Conservation (phyloP, 2,113 vertebrate genomes). For the Apodemus speciosus region DNA sequence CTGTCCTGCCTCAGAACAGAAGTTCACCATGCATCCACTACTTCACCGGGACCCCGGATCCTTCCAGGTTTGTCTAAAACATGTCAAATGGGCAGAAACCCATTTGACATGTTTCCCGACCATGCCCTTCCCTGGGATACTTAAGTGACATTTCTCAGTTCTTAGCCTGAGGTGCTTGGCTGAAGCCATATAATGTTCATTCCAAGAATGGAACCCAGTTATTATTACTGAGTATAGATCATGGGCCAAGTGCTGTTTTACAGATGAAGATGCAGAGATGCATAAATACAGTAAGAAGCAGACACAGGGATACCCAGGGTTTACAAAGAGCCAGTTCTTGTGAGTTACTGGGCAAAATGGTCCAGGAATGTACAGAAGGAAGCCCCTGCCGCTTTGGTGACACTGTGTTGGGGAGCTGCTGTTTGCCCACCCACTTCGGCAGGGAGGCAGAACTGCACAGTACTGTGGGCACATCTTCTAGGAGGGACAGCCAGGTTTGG, state of each 20-base stretch:
- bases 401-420: not conserved
- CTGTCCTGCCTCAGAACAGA: slow-evolving; percentile 86
- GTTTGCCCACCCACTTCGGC: not conserved
- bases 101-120: not conserved
- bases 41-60: slow-evolving; percentile 90
- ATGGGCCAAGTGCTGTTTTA: not conserved
- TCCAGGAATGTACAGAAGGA: not conserved
- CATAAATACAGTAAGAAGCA: not conserved
- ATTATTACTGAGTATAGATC: not conserved
- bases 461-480: not conserved
- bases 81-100: accelerated
- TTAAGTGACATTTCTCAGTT: not conserved
- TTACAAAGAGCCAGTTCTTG: not conserved
- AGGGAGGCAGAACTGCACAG: not conserved
- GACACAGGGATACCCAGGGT: not conserved
- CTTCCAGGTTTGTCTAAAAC: slow-evolving; percentile 85
- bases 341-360: not conserved
- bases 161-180: not conserved
- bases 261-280: not conserved
- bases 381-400: not conserved
- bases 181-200: not conserved
- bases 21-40: slow-evolving; percentile 87
- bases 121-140: not conserved
- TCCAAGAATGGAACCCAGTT: not conserved
- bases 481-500: not conserved